Percentiles rank a stretch among this genome's conserved stretches.
Conservation (phyloP, 2,113 vertebrate genomes). For the Onychostruthus taczanowskii region DNA sequence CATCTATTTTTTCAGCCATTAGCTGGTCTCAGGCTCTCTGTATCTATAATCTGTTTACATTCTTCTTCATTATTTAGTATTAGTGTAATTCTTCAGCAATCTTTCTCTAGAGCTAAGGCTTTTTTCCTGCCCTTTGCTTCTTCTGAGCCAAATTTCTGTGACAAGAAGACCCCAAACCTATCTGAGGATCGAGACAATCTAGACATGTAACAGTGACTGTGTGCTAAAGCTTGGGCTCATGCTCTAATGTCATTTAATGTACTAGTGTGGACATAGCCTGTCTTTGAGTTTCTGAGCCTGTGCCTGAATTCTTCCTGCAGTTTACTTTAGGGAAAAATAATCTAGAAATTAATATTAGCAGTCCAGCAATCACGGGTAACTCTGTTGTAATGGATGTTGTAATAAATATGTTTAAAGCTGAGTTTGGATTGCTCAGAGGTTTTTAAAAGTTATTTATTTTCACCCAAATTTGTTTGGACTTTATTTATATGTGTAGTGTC, state of each 20-base stretch:
- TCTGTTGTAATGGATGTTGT: not conserved
- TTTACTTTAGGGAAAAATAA: not conserved
- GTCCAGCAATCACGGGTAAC: not conserved
- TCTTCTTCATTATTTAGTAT: conserved; percentile 77
- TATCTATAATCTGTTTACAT: conserved; percentile 81
- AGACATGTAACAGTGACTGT: not conserved
- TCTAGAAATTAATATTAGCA: not conserved
- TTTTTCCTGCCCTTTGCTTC: conserved; percentile 35
- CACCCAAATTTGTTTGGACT: not conserved
- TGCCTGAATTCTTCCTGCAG: not conserved
- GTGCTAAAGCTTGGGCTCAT: not conserved
- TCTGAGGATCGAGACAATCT: not conserved
- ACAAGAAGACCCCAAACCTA: not conserved
- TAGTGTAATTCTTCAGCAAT: conserved; percentile 65
- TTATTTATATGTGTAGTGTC: not conserved
- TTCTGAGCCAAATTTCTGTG: conserved; percentile 45
- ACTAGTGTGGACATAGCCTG: not conserved
- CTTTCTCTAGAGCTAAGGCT: conserved; percentile 8
- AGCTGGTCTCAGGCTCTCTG: conserved; percentile 66
- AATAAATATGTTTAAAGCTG: not conserved
- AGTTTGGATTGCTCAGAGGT: not conserved
- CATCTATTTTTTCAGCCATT: conserved; percentile 77
- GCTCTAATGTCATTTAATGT: not conserved
- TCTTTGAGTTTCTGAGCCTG: not conserved
- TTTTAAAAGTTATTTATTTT: not conserved